phyloP scores from a whole-genome alignment of 1,140 invertebrate species.

The Centruroides sculpturatus region DNA sequence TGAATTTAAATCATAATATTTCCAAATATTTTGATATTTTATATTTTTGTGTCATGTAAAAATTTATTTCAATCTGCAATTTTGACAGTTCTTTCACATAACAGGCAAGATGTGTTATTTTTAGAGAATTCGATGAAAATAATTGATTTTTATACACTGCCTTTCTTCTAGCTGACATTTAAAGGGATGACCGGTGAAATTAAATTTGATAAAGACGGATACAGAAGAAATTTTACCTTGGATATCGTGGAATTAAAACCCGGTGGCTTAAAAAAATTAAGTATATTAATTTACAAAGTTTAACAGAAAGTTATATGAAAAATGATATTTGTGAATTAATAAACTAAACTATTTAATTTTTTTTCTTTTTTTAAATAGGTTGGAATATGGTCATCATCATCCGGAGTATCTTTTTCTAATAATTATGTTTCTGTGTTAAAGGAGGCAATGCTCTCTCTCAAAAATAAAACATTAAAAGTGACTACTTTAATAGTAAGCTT shows the following conservation, averaged over 20 bases:
- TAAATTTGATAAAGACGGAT: slow-evolving; percentile 85
- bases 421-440: slow-evolving; percentile 66
- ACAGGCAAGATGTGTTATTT: no score
- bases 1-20: no score
- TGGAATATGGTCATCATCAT: slow-evolving; percentile 73
- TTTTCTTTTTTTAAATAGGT: slow-evolving; percentile 39
- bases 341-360: no score
- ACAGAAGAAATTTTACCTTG: slow-evolving; percentile 71
- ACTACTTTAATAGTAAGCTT: slow-evolving; percentile 71
- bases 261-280: slow-evolving; percentile 21
- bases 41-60: no score
- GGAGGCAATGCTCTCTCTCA: slow-evolving; percentile 68
- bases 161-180: slow-evolving; percentile 59
- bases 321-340: no score
- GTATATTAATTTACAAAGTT: slow-evolving; percentile 27
- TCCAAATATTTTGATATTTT: no score
- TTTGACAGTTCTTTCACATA: background rate
- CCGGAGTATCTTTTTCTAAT: slow-evolving; percentile 77
- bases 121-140: no score
- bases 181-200: slow-evolving; percentile 78
- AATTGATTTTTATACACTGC: no score
- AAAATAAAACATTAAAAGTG: slow-evolving; percentile 82
- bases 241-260: slow-evolving; percentile 76
- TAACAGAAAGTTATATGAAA: no score
- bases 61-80: background rate